Evolutionary conservation across 1,140 invertebrate species (phyloP).

Genomic region (Cotesia chilonis): DNA sequence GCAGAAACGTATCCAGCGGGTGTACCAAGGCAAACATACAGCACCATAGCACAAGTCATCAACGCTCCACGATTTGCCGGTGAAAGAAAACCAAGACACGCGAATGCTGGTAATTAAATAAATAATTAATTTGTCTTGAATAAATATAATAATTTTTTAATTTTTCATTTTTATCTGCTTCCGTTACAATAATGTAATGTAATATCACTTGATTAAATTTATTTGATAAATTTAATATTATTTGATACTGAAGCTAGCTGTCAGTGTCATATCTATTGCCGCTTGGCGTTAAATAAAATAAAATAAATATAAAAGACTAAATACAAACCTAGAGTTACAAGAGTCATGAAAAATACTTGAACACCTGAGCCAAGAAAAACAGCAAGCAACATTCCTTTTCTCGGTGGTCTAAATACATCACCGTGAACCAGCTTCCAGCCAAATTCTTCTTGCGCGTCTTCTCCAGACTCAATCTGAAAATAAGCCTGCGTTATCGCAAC

Average conservation of each 20-base stretch:
- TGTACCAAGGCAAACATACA: constrained; percentile 94
- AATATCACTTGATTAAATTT: too few species aligned
- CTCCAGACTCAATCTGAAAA: constrained; percentile 86
- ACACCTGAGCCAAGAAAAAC: constrained; percentile 94
- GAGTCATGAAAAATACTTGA: constrained; percentile 81
- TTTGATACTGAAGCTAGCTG: too few species aligned
- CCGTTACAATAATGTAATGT: background rate
- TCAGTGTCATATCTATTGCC: too few species aligned
- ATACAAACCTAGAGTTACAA: constrained; percentile 71
- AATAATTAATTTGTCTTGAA: constrained; percentile 27
- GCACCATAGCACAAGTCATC: constrained; percentile 96
- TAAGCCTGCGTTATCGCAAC: constrained; percentile 60
- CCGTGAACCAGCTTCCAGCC: constrained; percentile 99
- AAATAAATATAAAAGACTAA: constrained; percentile 10
- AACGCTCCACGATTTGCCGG: constrained; percentile 97
- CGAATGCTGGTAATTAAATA: constrained; percentile 77
- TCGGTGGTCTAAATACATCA: constrained; percentile 94
- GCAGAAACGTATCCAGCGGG: constrained; percentile 96
- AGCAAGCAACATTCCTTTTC: constrained; percentile 94
- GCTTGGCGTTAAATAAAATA: background rate
- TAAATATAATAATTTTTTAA: background rate
- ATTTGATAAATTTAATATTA: too few species aligned
- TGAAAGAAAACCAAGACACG: constrained; percentile 96
- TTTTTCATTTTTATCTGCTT: constrained; percentile 18
- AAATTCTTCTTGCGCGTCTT: constrained; percentile 98